Base-by-base conservation (phyloP, 1,140 invertebrate species). In the Drosophila hydei region DNA sequence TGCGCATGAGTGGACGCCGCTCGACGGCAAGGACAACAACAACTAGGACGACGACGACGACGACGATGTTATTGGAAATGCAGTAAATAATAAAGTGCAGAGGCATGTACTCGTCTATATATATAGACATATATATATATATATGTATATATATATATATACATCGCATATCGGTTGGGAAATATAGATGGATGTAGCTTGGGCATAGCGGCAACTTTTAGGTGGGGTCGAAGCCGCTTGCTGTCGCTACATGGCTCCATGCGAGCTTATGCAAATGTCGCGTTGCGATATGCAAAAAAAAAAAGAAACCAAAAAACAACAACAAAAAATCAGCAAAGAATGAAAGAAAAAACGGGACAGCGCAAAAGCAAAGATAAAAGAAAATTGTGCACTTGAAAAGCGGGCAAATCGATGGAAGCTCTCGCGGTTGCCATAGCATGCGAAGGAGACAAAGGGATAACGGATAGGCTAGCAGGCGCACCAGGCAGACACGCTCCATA, bases 1-100 rank as follows among this genome's bases (percentile, higher is more conserved):
- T 73, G 64, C 71, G 64, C 71, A 73, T 73, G 71, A 73, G 71
- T 73, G 71, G 65, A 73, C 65, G 71, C 27, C 27, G 65, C 54
- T 56, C 21, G 60, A 12, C 56, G n/a, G 56, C 70, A 68, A 61
- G 64, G 56, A 38, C 51, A 58, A 43, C 55, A 45, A 23, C 45
- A 48, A 38, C 42, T 14, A 27, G 38, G 45, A 30, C 42, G 16
- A 52, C 30, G 42, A 9, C 62, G 51, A 56, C 25, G 52, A 52
- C 30, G 42, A 9, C 62, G 51, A 56, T 18, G 52, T 55, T 72
- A 72, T 72, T 68, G 63, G 25, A 68, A 72, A 55, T 72, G 56
- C 64, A 72, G 70, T 72, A 72, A 61, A 72, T 68, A 72, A 72
- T 72, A 67, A 56, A 72, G 54, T 65, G 69, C 62, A 52, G 38